Evolutionary conservation across 2,888 invertebrate species (phyloP), one percentile per base, ranked within the genome.

Genomic region (Cheilosia vernalis): DNA sequence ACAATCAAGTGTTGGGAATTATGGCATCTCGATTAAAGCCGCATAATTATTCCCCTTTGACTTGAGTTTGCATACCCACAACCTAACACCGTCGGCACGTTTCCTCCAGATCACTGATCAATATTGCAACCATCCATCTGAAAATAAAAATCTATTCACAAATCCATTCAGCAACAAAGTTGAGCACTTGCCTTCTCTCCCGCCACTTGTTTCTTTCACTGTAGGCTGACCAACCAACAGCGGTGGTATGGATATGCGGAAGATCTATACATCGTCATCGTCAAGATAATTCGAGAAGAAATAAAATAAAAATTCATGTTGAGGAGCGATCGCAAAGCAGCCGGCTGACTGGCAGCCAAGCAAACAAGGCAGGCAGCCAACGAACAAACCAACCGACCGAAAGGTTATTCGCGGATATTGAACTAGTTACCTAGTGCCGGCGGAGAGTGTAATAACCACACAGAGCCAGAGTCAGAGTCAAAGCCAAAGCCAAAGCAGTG

Each of bases 371-470:
- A 81, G 58, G 30, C 76, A 76, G 51, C 70, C 40, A 73, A 60
- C 77, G 30, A 66, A 80, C 64, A 17, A 76, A 30, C 73, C 79
- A 87, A 81, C 79, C 86, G 79, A 86, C 82, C 70, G 69, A 87
- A 88, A 90, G 90, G 90, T 90, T 90, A 90, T 88, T 90, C 83
- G 80, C 88, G 90, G 90, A 88, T 91, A 88, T 90, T 91, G 91
- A 91, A 91, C 91, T 90, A 91, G 90, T 91, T 91, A 91, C 91
- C 91, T 90, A 91, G 89, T 91, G 90, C 89, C 89, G 88, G 88
- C 88, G 85, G 81, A 66, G 82, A 79, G 83, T 79, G 82, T 86
- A 82, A 82, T 86, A 82, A 86, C 85, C 81, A 77, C 81, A 80
- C 69, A 64, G 69, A 76, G 63, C 63, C 58, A 66, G 6, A 53